Evolutionary conservation across 2,113 vertebrate species (phyloP).

Genomic region (Crocuta crocuta): DNA sequence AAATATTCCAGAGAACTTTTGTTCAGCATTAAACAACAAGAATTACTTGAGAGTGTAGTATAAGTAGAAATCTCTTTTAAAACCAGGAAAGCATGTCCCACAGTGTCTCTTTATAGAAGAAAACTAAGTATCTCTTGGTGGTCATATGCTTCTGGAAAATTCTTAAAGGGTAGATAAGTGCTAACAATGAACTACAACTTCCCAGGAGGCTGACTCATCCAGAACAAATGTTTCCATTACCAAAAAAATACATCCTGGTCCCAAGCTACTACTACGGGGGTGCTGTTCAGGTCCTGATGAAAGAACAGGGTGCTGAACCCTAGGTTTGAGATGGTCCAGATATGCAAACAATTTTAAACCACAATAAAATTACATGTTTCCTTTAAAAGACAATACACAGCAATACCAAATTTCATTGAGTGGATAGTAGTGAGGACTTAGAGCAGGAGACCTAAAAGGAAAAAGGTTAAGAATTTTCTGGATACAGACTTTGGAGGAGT

Average conservation of each 20-base stretch:
- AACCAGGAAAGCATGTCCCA: not conserved
- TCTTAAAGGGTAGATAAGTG: not conserved
- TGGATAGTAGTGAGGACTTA: not conserved
- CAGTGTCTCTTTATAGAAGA: not conserved
- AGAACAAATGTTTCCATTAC: not conserved
- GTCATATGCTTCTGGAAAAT: not conserved
- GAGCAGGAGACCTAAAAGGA: not conserved
- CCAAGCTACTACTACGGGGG: not conserved
- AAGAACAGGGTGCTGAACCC: not conserved
- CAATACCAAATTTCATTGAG: not conserved
- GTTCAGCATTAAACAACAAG: not conserved
- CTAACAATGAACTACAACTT: not conserved
- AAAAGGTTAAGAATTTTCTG: not conserved
- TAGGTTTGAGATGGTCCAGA: not conserved
- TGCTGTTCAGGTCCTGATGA: not conserved
- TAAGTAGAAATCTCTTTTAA: slow-evolving; percentile 22
- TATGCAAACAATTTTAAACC: not conserved
- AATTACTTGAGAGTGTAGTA: not conserved
- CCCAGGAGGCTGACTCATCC: not conserved
- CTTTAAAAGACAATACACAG: not conserved
- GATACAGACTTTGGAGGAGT: not conserved
- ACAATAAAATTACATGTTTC: not conserved
- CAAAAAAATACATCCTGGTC: not conserved
- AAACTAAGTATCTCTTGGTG: not conserved
- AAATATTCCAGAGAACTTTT: not conserved